A percentile compares a stretch with the other conserved stretches of the same genome.
Evolutionary conservation across 2,113 vertebrate species (phyloP).

Genomic region (Hyperopisus bebe): DNA sequence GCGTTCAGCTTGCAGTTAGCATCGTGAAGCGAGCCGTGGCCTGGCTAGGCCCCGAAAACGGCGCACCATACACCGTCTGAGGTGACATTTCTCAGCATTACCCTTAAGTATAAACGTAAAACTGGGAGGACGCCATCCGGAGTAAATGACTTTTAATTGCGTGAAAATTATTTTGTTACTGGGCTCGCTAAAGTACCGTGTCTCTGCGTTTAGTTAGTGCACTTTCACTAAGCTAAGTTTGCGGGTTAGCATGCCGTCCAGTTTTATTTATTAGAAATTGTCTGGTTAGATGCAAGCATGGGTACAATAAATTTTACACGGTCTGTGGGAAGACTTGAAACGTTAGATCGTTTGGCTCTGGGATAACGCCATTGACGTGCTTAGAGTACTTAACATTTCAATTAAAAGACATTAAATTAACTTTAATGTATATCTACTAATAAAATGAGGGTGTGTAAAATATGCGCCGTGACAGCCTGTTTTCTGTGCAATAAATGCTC

Average conservation of each 20-base stretch:
- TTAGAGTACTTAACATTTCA: not conserved
- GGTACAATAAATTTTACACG: not conserved
- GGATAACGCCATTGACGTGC: not conserved
- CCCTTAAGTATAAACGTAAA: not conserved
- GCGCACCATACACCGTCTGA: not conserved
- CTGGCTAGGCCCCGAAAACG: not conserved
- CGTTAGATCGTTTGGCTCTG: not conserved
- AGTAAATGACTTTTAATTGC: not conserved
- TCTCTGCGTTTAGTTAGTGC: not conserved
- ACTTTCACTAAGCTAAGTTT: not conserved
- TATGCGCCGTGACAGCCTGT: not conserved
- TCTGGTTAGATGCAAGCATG: not conserved
- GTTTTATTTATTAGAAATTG: not conserved
- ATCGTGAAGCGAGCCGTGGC: not conserved
- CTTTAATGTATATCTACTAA: not conserved
- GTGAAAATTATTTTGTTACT: not conserved
- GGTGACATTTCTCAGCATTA: not conserved
- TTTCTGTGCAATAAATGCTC: not conserved
- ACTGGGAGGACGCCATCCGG: not conserved
- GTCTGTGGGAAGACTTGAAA: not conserved
- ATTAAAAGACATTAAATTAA: too few species aligned
- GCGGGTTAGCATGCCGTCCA: not conserved
- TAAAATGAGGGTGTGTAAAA: not conserved
- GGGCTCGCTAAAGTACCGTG: not conserved
- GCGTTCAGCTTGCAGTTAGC: not conserved